phyloP scores from a whole-genome alignment of 2,888 invertebrate species.

The Diloba caeruleocephala region DNA sequence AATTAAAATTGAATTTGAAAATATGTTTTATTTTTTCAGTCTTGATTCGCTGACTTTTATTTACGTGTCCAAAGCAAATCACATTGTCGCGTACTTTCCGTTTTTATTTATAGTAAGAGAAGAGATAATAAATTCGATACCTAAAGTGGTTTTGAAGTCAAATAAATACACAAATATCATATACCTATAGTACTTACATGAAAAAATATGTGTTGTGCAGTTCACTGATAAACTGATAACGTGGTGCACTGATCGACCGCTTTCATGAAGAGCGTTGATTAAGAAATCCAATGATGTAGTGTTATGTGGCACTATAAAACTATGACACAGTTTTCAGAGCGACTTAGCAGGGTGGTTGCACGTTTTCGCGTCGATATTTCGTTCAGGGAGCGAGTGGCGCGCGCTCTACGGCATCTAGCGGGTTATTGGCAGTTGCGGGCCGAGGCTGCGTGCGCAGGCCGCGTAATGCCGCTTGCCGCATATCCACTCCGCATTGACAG shows the following conservation, averaged over 20 bases:
- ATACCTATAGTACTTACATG: constrained; percentile 56
- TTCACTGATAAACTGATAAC: constrained; percentile 50
- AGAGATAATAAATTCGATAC: constrained; percentile 20
- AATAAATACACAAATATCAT: constrained; percentile 33
- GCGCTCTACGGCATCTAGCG: constrained; percentile 71
- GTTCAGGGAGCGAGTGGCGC: constrained; percentile 68
- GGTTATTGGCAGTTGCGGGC: constrained; percentile 72
- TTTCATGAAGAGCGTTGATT: constrained; percentile 24
- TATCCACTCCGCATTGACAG: constrained; percentile 56
- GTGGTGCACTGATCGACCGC: constrained; percentile 28
- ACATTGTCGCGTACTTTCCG: constrained; percentile 3
- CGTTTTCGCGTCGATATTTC: constrained; percentile 75
- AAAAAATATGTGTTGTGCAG: constrained; percentile 40
- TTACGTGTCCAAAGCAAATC: constrained; percentile 10
- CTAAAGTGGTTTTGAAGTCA: constrained; percentile 18
- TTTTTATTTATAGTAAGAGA: constrained; percentile 12
- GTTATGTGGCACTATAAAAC: constrained; percentile 36
- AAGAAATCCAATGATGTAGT: constrained; percentile 26
- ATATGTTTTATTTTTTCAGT: no score
- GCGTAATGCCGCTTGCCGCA: constrained; percentile 59
- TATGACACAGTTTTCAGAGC: constrained; percentile 53
- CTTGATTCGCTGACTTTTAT: no score
- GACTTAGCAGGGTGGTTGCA: constrained; percentile 61
- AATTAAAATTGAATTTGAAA: no score
- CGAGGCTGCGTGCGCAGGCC: constrained; percentile 72